Conservation (phyloP, 2,888 invertebrate genomes). For the Eristalis tenax region DNA sequence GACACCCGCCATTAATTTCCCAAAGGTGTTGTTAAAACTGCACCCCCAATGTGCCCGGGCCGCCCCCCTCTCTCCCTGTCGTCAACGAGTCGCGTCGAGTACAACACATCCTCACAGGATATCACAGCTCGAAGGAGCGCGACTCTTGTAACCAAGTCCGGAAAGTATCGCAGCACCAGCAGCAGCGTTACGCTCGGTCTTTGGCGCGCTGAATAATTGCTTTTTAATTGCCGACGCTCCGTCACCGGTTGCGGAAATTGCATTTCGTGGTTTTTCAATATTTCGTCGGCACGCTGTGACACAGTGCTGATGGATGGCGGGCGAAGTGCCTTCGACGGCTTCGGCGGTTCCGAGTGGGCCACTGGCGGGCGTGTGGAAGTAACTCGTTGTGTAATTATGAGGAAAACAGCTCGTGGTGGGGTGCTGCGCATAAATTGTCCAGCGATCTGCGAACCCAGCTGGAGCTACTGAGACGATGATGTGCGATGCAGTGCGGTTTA, state of each 20-base stretch:
- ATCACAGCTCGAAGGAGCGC: slow-evolving; percentile 6
- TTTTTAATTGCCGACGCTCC: slow-evolving; percentile 68
- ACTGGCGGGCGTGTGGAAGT: neutral
- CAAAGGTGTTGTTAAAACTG: slow-evolving; percentile 56
- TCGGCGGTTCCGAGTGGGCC: neutral
- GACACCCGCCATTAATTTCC: slow-evolving; percentile 63
- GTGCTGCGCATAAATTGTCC: slow-evolving; percentile 51
- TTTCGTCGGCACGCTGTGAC: slow-evolving; percentile 46
- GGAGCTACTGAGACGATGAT: slow-evolving; percentile 27
- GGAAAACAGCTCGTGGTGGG: slow-evolving; percentile 39
- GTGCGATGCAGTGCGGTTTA: slow-evolving; percentile 64
- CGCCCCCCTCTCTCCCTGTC: neutral
- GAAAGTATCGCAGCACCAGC: slow-evolving; percentile 20
- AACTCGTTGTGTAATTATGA: slow-evolving; percentile 54
- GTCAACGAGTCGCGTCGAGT: too few species aligned
- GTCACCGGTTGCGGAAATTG: slow-evolving; percentile 68
- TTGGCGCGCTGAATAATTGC: slow-evolving; percentile 61
- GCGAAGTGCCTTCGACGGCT: slow-evolving; percentile 26
- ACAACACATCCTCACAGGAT: slow-evolving; percentile 28
- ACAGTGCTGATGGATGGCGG: slow-evolving; percentile 53
- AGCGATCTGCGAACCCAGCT: slow-evolving; percentile 49
- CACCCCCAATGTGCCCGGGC: slow-evolving; percentile 26
- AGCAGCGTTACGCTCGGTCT: neutral
- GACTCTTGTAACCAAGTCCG: neutral
- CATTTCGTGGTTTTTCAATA: slow-evolving; percentile 71